A percentile compares a stretch with the other conserved stretches of the same genome.
These are phyloP conservation scores for Pseudorectes ferrugineus DNA, from an alignment of 2,113 vertebrate species.

Conservation along the genomic window DNA sequence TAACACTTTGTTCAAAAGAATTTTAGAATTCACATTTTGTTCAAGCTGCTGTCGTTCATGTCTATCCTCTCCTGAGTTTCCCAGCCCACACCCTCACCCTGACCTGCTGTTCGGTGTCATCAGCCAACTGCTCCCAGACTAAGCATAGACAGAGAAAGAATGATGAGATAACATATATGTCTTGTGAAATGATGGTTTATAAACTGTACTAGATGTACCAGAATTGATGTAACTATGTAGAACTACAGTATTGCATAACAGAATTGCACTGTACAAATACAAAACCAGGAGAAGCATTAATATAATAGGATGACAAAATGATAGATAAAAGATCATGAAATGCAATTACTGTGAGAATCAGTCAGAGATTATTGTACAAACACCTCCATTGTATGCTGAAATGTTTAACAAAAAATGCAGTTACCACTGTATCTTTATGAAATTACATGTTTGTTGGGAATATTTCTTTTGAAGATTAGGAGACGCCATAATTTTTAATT, in stretches of 20 bases:
- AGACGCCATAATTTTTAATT: not conserved
- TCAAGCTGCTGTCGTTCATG: accelerated
- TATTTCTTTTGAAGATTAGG: not conserved
- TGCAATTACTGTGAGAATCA: not conserved
- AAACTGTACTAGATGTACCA: not conserved
- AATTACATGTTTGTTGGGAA: not conserved
- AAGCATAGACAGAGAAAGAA: not conserved
- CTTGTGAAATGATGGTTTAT: not conserved
- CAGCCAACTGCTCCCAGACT: not conserved
- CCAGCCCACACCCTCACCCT: not conserved
- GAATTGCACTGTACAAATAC: not conserved
- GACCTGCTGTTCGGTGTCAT: not conserved
- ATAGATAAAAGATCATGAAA: not conserved
- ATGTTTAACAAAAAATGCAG: not conserved
- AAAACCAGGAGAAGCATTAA: not conserved
- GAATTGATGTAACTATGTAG: not conserved
- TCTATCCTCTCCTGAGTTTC: not conserved
- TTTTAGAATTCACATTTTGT: not conserved
- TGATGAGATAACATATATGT: not conserved
- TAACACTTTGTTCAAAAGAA: not conserved
- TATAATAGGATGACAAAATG: not conserved
- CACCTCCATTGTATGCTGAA: not conserved
- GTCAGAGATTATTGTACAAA: not conserved
- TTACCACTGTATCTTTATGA: not conserved
- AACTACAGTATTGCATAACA: not conserved